These are phyloP conservation scores for Triops longicaudatus DNA, from an alignment of 1,140 invertebrate species.

Conservation along the genomic window DNA sequence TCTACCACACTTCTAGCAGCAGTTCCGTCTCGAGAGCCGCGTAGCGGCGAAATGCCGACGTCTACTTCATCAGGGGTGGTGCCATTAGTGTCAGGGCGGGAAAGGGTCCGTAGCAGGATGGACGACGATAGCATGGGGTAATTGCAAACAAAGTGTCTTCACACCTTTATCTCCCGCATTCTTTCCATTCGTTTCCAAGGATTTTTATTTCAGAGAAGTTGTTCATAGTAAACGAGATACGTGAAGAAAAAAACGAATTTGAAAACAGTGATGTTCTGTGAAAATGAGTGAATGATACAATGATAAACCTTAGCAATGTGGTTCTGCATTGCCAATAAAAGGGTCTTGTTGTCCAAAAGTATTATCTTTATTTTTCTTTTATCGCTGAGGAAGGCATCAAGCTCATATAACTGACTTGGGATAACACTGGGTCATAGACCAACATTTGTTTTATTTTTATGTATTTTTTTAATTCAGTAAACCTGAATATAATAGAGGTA, in stretches of 20 bases:
- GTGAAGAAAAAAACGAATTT: neutral
- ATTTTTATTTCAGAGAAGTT: neutral
- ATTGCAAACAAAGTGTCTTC: neutral
- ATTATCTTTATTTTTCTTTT: slow-evolving; percentile 2
- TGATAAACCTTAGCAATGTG: neutral
- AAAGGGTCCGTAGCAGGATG: neutral
- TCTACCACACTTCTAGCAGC: neutral
- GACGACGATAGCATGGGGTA: slow-evolving; percentile 10
- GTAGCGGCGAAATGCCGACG: slow-evolving; percentile 8
- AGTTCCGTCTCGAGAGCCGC: slow-evolving; percentile 4
- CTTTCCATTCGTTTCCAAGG: slow-evolving; percentile 11
- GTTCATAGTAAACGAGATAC: neutral
- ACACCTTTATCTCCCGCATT: neutral
- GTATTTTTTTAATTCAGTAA: too few relatives aligned
- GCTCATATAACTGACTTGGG: neutral
- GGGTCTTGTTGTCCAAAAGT: slow-evolving; percentile 1
- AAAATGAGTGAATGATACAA: neutral
- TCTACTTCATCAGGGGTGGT: neutral
- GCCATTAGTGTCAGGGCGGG: neutral
- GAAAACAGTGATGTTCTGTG: neutral
- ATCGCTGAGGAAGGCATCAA: neutral
- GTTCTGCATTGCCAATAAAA: slow-evolving; percentile 12
- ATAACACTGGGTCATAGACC: neutral
- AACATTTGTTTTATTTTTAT: too few relatives aligned
- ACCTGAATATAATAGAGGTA: neutral